These are phyloP conservation scores for Andricus quercusramuli DNA, from an alignment of 2,888 invertebrate species.

Conservation along the genomic window DNA sequence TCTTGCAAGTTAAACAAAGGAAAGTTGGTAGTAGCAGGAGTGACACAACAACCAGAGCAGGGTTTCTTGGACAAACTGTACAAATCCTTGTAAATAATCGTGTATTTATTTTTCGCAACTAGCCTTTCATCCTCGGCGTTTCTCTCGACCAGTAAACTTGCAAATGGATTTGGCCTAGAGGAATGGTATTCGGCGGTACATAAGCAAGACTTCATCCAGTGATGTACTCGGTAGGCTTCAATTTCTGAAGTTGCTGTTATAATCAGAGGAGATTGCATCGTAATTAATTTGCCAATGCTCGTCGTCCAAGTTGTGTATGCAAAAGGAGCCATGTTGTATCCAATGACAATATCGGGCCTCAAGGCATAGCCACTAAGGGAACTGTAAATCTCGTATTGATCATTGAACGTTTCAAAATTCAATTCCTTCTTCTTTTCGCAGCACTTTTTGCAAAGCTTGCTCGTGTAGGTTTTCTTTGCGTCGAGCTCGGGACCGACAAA, in stretches of 20 bases:
- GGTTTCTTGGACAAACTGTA: not conserved
- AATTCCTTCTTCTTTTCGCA: slow-evolving; percentile 52
- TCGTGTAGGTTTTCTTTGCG: slow-evolving; percentile 45
- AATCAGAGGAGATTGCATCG: not conserved
- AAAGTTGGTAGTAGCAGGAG: too few relatives aligned
- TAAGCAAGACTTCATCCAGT: too few relatives aligned
- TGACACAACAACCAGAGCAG: too few relatives aligned
- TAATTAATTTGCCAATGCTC: not conserved
- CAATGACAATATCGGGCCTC: slow-evolving; percentile 63
- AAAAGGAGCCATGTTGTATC: slow-evolving; percentile 60
- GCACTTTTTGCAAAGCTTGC: slow-evolving; percentile 59
- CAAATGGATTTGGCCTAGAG: too few relatives aligned
- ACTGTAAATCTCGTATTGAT: slow-evolving; percentile 59
- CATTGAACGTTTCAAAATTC: slow-evolving; percentile 48
- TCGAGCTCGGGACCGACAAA: slow-evolving; percentile 72
- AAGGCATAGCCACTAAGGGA: slow-evolving; percentile 45
- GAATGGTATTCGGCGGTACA: too few relatives aligned
- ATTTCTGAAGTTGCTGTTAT: not conserved
- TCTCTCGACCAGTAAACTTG: too few relatives aligned
- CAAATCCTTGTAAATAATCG: not conserved
- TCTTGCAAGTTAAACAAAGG: too few relatives aligned
- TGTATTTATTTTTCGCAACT: not conserved
- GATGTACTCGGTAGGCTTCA: not conserved
- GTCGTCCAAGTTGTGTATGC: not conserved
- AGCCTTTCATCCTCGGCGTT: too few relatives aligned